Evolutionary conservation across 2,113 vertebrate species (phyloP).

Genomic region (Phalacrocorax brasilianus): DNA sequence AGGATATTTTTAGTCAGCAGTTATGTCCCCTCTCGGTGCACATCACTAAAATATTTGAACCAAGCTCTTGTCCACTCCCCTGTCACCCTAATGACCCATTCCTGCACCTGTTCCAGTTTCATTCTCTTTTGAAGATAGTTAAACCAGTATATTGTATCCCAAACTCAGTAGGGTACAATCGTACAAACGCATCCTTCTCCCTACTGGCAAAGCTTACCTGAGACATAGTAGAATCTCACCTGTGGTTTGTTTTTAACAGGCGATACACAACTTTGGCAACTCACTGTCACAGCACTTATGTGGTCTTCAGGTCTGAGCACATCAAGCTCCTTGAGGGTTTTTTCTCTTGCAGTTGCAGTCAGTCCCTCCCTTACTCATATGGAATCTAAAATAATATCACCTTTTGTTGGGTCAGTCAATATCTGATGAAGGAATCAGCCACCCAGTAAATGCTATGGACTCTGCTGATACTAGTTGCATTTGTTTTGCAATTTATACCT

Average conservation of each 20-base stretch:
- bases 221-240: background rate
- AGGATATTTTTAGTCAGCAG: background rate
- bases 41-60: background rate
- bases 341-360: background rate
- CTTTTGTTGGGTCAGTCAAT: background rate
- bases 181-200: background rate
- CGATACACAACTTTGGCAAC: background rate
- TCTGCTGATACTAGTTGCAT: background rate
- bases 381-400: background rate
- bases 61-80: background rate
- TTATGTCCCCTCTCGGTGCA: background rate
- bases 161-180: background rate
- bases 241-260: background rate
- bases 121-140: background rate
- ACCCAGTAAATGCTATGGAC: background rate
- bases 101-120: background rate
- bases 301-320: background rate
- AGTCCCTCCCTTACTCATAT: background rate
- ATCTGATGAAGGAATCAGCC: background rate
- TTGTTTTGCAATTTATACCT: background rate
- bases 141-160: background rate
- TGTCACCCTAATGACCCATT: background rate
- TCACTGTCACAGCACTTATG: background rate
- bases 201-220: background rate
- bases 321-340: background rate